Evolutionary conservation across 2,888 invertebrate species (phyloP), one percentile per base, ranked within the genome.

Genomic region (Aleiodes testaceus): DNA sequence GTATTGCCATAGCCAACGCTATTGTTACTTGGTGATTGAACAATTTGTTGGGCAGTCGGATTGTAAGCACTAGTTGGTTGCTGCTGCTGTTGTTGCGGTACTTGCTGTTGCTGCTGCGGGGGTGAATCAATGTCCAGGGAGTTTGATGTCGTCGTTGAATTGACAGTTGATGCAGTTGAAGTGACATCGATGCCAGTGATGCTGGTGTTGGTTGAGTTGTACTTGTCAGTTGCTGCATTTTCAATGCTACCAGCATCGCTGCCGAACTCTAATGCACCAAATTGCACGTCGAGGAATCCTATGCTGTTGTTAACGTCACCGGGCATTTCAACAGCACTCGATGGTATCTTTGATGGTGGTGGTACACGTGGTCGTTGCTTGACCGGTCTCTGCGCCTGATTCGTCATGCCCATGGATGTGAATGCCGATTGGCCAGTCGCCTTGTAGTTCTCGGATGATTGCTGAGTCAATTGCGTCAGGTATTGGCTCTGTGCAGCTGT

Each of bases 261-360:
- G 75, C 92, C 91, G 81, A 93, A 92, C 81, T 97, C 97, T 79
- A 97, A 89, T 2, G 94, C 96, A 42, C 97, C 97, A 88, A 98
- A 98, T 89, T 97, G 97, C 77, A 98, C 96, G 89, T 97, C 97
- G 79, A 98, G 90, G 87, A 93, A 93, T 75, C 91, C 91, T 77
- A 92, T 92, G 76, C 92, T 92, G 73, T 92, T 92, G 82, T 92
- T 93, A 71, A 93, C 90, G 81, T 96, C 96, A 75, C 95, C 97
- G 0, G 98, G 98, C 98, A 98, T 98, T 89, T 98, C 98, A 47
- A 98, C 98, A 20, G 98, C 97, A 70, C 93, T 94, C 66, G 95
- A 91, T 50, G 97, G 98, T 83, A 98, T 98, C 94, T 97, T 88
- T 7, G 88, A 84, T 36, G 87, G 87, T 6, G 87, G 88, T 45